Evolutionary conservation across 2,113 vertebrate species (phyloP), one percentile per base, ranked within the genome.

Genomic region (Caranx ignobilis): DNA sequence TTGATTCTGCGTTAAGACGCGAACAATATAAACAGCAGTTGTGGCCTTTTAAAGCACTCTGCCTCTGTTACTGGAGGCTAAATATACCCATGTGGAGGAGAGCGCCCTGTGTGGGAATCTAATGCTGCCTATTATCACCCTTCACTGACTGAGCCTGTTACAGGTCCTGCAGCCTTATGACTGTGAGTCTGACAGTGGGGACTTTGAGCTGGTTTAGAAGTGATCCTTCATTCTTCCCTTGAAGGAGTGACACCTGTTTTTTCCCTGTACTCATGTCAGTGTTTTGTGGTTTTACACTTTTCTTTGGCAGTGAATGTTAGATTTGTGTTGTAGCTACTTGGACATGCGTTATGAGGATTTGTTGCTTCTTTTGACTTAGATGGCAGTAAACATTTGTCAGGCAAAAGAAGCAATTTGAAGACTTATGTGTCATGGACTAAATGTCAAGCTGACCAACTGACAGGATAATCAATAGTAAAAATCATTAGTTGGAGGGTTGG

Each of bases 61-160:
- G 32, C 50, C 32, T 82, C 76, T 83, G 79, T 85, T 76, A 18
- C 61, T 79, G 39, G 18, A 4, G 15, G 61, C 52, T 82, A 71
- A 35, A 83, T 82, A 86, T 83, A 73, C 68, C 12, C 77, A 15
- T 63, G 72, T 59, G 77, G 80, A 81, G 79, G 83, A 70, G 71
- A 69, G 79, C 57, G 39, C 21, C 45, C 41, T 72, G 75, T 80
- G 73, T 82, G 75, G 77, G 68, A 84, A 50, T 60, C 62, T 41
- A 45, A 34, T 31, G 56, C 39, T 59, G 55, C 69, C 66, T 60
- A 77, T 71, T 65, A 71, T 43, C 39, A 65, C 48, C 50, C 54
- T 7, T 6, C 32, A 48, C 16, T 11, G 8, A 18, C 35, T 73
- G 35, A 64, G 37, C 39, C 41, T 34, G 19, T 13, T 13, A 18